phyloP scores from a whole-genome alignment of 2,888 invertebrate genomes.

The Chrysolina oricalcia region DNA sequence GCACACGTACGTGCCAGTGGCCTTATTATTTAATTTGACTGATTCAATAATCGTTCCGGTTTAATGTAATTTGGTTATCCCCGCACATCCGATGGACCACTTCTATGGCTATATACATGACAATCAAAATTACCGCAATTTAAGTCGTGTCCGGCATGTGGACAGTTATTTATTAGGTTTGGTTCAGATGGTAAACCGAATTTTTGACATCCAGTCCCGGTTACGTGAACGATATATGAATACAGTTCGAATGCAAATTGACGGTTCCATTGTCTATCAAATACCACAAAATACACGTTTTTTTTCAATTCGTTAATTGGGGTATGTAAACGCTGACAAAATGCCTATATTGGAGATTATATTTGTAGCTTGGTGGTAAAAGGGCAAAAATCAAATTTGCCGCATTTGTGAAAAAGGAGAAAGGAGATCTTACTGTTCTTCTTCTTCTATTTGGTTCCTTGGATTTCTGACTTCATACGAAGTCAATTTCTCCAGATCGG shows the following conservation, averaged over 20 bases:
- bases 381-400: no score
- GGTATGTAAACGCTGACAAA: no score
- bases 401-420: no score
- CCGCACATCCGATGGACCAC: conserved; percentile 49
- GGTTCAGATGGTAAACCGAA: conserved; percentile 3
- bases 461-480: no score
- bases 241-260: neutral
- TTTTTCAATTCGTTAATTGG: no score
- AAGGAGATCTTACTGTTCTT: no score
- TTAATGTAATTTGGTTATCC: conserved; percentile 55
- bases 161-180: conserved; percentile 13
- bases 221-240: neutral
- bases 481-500: no score
- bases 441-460: no score
- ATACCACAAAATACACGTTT: no score
- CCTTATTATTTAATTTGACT: conserved; percentile 61
- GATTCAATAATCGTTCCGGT: conserved; percentile 58
- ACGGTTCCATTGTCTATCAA: neutral
- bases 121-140: conserved; percentile 41
- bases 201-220: neutral
- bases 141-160: conserved; percentile 29
- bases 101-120: conserved; percentile 30
- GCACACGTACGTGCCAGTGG: conserved; percentile 53
- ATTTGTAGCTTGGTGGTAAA: no score
- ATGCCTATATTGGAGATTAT: no score